Evolutionary conservation across 2,888 invertebrate species (phyloP), one percentile per base, ranked within the genome.

Genomic region (Odontothrips loti): DNA sequence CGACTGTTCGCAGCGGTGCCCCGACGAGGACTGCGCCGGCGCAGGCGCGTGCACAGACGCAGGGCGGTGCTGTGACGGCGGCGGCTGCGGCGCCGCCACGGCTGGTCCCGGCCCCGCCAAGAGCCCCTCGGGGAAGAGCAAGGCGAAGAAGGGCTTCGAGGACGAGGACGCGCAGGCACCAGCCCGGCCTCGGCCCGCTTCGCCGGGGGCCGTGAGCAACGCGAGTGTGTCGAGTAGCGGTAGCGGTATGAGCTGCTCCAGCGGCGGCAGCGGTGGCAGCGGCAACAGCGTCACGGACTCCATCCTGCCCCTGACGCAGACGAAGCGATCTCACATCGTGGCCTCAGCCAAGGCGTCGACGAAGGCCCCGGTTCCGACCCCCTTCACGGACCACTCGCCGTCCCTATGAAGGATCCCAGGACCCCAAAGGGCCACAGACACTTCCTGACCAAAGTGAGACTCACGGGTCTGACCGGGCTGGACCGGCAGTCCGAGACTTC

Each of bases 301-400:
- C 12, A 75, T 75, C 68, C 68, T 75, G 68, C 68, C 68, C 68
- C 68, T 75, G 68, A n/a, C 68, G 27, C 68, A 23, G 27, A 8
- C 23, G 23, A 75, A 23, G 68, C 68, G 68, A 10, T 27, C 68
- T 6, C 68, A 75, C 23, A 75, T 75, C 68, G 68, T 75, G 68
- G 68, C 12, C 68, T 0, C 20, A 6, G 58, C 11, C 58, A 20
- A 17, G 58, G 15, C 15, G 58, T 15, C 17, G 58, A 6, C 58
- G 15, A 20, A 20, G 20, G 58, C 58, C 20, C 58, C 15, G 58
- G 58, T 1, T 6, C 34, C 34, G 34, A 58, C 6, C 58, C 6
- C 58, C 20, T 58, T 15, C 58, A 20, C 58, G 58, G 58, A 58
- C 58, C 58, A 58, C 17, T 6, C 58, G 58, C 12, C 58, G 58